Evolutionary conservation across 1,140 invertebrate genomes (phyloP), one percentile per base, ranked within the genome.

Genomic region (Ceratoteleas bidentatus): DNA sequence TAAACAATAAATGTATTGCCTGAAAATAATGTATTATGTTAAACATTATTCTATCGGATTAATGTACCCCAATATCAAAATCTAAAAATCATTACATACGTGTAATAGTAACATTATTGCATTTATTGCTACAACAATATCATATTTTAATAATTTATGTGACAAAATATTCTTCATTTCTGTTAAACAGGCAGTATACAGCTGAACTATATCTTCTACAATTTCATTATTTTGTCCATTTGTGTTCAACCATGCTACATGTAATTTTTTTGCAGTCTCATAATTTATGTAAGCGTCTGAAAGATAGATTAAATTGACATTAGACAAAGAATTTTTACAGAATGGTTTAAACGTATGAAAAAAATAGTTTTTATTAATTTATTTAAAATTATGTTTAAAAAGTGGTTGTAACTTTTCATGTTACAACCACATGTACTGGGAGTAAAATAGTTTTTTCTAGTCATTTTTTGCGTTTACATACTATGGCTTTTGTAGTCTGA

Each of bases 211-310:
- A 43, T 92, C 91, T 60, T 92, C 88, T 0, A 90, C 90, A 7
- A 91, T 91, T 38, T 89, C 90, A 64, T 86, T 85, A 15, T 91
- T 88, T 8, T 90, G 87, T 0, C 91, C 85, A 14, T 86, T 85
- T 2, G 53, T 88, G 1, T 89, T 90, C 7, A 94, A 74, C 90
- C 90, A 94, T 16, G 90, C 90, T 2, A 85, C 84, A 72, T 94
- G 93, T 38, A 94, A 87, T 54, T 91, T 91, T 53, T 92, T 87
- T 0, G 93, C 92, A 0, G 92, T 85, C 47, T 89, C 70, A 81
- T 92, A 93, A 58, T 92, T 90, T 52, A 89, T 89, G 82, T 92
- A 92, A 74, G 90, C 91, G 83, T 91, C 93, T 94, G 74, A 5
- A 92, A 79, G 53, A 9, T 24, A 24, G 4, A 24, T 24, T 2